These are phyloP conservation scores for Acyrthosiphon pisum DNA, from an alignment of 1,140 invertebrate genomes.

Conservation along the genomic window DNA sequence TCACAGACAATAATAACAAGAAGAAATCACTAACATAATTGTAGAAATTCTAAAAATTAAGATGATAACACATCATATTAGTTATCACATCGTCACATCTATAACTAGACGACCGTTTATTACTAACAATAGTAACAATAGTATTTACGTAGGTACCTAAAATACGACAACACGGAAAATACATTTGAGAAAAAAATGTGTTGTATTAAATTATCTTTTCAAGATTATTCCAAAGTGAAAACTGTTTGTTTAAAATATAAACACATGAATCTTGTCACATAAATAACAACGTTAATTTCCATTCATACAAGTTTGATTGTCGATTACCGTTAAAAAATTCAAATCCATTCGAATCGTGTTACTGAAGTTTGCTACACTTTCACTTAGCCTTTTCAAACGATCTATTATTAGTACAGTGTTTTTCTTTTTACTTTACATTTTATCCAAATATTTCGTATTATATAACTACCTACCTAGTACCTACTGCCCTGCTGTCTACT, in stretches of 20 bases:
- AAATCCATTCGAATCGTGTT: neutral
- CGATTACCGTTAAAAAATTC: slow-evolving; percentile 9
- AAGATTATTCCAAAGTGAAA: neutral
- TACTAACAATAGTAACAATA: neutral
- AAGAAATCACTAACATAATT: neutral
- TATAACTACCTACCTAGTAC: neutral
- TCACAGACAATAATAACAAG: neutral
- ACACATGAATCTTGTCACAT: neutral
- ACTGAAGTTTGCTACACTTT: slow-evolving; percentile 26
- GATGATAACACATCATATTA: neutral
- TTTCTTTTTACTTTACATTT: neutral
- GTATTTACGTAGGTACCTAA: neutral
- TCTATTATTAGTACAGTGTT: neutral
- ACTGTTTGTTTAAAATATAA: neutral
- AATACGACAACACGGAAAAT: neutral
- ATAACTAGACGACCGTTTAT: neutral
- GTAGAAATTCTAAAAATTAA: neutral
- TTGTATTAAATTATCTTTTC: neutral
- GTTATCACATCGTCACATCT: neutral
- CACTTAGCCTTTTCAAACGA: slow-evolving; percentile 32
- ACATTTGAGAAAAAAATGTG: neutral
- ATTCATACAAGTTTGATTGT: slow-evolving; percentile 26
- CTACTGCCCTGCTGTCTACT: neutral
- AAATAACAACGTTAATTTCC: slow-evolving; percentile 23
- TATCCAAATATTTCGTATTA: neutral